Evolutionary conservation across 2,797 vertebrate species (phyloP).

Genomic region (Corythornis leucogaster): DNA sequence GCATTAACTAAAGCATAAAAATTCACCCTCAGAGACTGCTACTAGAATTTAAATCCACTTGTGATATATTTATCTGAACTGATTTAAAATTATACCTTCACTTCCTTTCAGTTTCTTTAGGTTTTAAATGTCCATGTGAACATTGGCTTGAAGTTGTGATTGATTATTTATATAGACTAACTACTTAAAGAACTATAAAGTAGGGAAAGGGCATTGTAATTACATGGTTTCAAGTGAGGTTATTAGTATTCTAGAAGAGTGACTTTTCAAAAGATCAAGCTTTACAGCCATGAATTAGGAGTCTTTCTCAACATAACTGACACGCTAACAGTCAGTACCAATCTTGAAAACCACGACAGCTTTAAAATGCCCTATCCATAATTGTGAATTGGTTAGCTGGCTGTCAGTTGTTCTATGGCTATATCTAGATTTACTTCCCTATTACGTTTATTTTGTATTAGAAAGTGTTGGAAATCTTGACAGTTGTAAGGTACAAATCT

Average conservation of each 20-base stretch:
- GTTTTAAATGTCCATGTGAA: conserved; percentile 35
- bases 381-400: not conserved
- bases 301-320: not conserved
- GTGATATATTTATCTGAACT: not conserved
- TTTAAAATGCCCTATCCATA: not conserved
- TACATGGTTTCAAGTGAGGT: conserved; percentile 4
- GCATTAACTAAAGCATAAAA: conserved; percentile 38
- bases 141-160: conserved; percentile 3
- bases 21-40: not conserved
- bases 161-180: conserved; percentile 9
- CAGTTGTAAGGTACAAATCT: conserved; percentile 21
- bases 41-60: conserved; percentile 31
- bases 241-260: conserved; percentile 38
- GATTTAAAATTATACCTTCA: not conserved
- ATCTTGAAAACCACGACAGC: not conserved
- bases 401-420: not conserved
- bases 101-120: conserved; percentile 9
- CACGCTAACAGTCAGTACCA: not conserved
- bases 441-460: conserved; percentile 12
- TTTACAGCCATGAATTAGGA: not conserved
- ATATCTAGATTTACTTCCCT: not conserved
- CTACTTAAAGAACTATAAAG: conserved; percentile 17
- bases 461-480: conserved; percentile 23
- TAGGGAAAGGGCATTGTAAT: not conserved
- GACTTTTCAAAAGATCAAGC: conserved; percentile 31